These are phyloP conservation scores for Trichopria drosophilae DNA, from an alignment of 2,888 invertebrate species.

Conservation along the genomic window DNA sequence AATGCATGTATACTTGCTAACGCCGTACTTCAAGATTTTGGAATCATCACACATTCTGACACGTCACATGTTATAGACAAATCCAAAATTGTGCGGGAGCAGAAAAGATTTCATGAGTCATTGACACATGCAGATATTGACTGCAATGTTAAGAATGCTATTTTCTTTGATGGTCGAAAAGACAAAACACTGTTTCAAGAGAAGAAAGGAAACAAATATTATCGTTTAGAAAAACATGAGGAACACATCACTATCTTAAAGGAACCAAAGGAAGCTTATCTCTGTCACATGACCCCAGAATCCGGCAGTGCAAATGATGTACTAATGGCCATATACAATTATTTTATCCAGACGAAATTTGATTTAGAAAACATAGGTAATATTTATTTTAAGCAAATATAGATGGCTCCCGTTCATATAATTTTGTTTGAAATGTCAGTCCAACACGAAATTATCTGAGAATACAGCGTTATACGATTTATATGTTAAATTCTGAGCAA, in stretches of 20 bases:
- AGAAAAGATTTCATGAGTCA: constrained; percentile 16
- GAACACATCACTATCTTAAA: constrained; percentile 17
- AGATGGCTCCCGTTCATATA: too few relatives aligned
- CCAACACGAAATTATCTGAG: too few relatives aligned
- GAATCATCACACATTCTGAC: constrained; percentile 32
- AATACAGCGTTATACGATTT: too few relatives aligned
- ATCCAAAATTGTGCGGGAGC: constrained; percentile 35
- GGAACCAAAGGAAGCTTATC: constrained; percentile 11
- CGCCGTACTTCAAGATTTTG: constrained; percentile 32
- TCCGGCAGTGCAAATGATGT: constrained; percentile 7
- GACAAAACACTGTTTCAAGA: too few relatives aligned
- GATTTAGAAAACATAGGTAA: constrained; percentile 1
- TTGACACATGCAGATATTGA: too few relatives aligned
- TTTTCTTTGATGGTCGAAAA: constrained; percentile 38
- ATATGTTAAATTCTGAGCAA: too few relatives aligned
- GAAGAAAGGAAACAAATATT: constrained; percentile 14
- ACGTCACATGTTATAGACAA: constrained; percentile 32
- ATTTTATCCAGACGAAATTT: not conserved
- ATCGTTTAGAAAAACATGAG: constrained; percentile 7
- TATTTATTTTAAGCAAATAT: too few relatives aligned
- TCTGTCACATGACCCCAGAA: constrained; percentile 3
- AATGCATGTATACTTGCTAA: constrained; percentile 32
- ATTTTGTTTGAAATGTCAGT: too few relatives aligned
- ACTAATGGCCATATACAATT: constrained; percentile 4
- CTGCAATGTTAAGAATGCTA: too few relatives aligned